Evolutionary conservation across 2,888 invertebrate species (phyloP).

Genomic region (Eupithecia inturbata): DNA sequence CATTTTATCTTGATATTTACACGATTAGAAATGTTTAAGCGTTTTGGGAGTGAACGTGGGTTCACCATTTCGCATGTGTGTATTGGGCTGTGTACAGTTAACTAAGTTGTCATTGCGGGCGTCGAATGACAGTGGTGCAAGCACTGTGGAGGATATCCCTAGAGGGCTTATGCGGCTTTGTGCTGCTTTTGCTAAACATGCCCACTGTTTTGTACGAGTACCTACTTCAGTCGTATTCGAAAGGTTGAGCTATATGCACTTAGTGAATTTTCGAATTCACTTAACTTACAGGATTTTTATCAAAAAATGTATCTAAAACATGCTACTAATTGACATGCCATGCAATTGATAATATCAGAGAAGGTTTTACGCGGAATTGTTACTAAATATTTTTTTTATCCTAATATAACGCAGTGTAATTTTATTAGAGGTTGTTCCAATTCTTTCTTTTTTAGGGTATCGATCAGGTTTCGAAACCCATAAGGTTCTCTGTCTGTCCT

Average conservation of each 20-base stretch:
- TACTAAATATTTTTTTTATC: too few species aligned
- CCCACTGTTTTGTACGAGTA: not conserved
- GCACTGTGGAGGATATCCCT: slow-evolving; percentile 42
- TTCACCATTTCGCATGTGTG: slow-evolving; percentile 11
- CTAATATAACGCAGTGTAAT: too few species aligned
- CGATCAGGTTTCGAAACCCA: too few species aligned
- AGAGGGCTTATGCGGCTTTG: slow-evolving; percentile 50
- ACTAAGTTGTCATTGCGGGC: slow-evolving; percentile 62
- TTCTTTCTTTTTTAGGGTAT: too few species aligned
- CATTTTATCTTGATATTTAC: not conserved
- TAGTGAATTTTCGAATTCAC: not conserved
- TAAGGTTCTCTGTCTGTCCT: too few species aligned
- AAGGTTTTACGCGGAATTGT: too few species aligned
- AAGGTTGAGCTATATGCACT: not conserved
- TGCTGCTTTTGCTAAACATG: slow-evolving; percentile 25
- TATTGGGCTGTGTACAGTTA: slow-evolving; percentile 50
- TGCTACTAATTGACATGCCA: too few species aligned
- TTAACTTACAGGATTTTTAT: not conserved
- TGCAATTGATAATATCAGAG: too few species aligned
- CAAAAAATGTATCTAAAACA: too few species aligned
- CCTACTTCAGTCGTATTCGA: not conserved
- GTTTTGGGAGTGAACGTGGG: not conserved
- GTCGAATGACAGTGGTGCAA: slow-evolving; percentile 49
- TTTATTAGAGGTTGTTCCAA: too few species aligned
- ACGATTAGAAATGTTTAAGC: not conserved